Evolutionary conservation across 2,888 invertebrate species (phyloP).

Genomic region (Athripsodes cinereus): DNA sequence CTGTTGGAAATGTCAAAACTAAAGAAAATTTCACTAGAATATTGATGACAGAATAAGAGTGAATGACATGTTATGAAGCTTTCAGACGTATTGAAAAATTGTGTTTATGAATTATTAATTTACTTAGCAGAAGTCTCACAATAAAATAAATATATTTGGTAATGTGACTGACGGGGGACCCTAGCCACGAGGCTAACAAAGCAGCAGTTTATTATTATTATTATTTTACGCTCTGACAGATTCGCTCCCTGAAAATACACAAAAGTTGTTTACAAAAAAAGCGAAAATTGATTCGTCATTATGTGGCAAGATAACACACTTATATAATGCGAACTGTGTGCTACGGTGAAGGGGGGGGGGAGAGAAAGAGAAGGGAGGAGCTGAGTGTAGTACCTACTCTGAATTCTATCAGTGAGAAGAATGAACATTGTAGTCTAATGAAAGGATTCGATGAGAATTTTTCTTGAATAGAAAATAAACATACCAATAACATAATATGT

Average conservation of each 20-base stretch:
- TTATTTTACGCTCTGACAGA: background rate
- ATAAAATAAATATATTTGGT: background rate
- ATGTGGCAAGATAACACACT: constrained; percentile 1
- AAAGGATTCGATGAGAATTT: too few relatives aligned
- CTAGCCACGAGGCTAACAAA: background rate
- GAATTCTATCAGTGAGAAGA: background rate
- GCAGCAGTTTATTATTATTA: background rate
- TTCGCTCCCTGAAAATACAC: background rate
- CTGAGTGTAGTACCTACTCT: background rate
- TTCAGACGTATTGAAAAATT: too few relatives aligned
- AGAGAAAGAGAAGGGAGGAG: background rate
- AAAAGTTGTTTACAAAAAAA: background rate
- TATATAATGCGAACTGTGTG: background rate
- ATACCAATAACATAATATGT: too few relatives aligned
- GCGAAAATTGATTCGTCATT: constrained; percentile 2
- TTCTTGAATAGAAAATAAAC: too few relatives aligned
- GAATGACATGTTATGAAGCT: too few relatives aligned
- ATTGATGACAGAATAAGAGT: too few relatives aligned
- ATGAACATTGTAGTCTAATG: too few relatives aligned
- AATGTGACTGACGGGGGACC: background rate
- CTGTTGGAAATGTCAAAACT: too few relatives aligned
- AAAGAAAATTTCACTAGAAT: too few relatives aligned
- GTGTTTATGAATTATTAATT: too few relatives aligned
- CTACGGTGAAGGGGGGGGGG: background rate
- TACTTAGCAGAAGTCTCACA: too few relatives aligned